These are phyloP conservation scores for Cosmia trapezina DNA, from an alignment of 2,888 invertebrate genomes.

Conservation along the genomic window DNA sequence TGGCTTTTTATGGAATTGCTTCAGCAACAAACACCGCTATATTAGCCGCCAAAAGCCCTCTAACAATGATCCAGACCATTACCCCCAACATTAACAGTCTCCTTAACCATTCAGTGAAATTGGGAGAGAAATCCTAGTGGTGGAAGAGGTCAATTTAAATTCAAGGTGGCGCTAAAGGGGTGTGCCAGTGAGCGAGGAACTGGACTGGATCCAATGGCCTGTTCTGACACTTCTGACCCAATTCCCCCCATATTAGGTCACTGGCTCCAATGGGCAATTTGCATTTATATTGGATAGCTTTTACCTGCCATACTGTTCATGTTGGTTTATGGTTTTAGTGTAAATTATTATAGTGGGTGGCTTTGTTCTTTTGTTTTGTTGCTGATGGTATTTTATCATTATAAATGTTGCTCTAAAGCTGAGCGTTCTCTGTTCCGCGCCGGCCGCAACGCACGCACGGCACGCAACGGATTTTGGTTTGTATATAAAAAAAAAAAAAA, in stretches of 20 bases:
- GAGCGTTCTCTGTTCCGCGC: too few species aligned
- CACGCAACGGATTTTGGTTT: too few species aligned
- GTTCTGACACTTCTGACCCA: slow-evolving; percentile 62
- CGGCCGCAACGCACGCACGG: too few species aligned
- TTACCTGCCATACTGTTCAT: slow-evolving; percentile 47
- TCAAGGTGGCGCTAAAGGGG: slow-evolving; percentile 58
- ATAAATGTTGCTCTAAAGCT: neutral
- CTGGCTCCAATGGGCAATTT: slow-evolving; percentile 52
- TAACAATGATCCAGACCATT: slow-evolving; percentile 31
- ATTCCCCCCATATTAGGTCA: slow-evolving; percentile 63
- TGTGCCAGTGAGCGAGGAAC: slow-evolving; percentile 51
- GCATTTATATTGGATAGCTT: slow-evolving; percentile 57
- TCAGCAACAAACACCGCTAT: neutral
- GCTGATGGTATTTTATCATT: neutral
- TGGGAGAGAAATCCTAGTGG: slow-evolving; percentile 38
- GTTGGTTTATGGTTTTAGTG: slow-evolving; percentile 33
- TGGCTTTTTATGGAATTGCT: neutral
- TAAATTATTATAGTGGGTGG: slow-evolving; percentile 3
- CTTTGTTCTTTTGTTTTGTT: slow-evolving; percentile 1
- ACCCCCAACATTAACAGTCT: slow-evolving; percentile 6
- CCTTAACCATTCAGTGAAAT: slow-evolving; percentile 49
- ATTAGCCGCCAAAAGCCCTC: slow-evolving; percentile 10
- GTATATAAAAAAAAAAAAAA: too few species aligned
- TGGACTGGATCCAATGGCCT: slow-evolving; percentile 69
- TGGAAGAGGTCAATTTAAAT: slow-evolving; percentile 48